These are phyloP conservation scores for Polypterus senegalus DNA, from an alignment of 2,113 vertebrate genomes.

Conservation along the genomic window DNA sequence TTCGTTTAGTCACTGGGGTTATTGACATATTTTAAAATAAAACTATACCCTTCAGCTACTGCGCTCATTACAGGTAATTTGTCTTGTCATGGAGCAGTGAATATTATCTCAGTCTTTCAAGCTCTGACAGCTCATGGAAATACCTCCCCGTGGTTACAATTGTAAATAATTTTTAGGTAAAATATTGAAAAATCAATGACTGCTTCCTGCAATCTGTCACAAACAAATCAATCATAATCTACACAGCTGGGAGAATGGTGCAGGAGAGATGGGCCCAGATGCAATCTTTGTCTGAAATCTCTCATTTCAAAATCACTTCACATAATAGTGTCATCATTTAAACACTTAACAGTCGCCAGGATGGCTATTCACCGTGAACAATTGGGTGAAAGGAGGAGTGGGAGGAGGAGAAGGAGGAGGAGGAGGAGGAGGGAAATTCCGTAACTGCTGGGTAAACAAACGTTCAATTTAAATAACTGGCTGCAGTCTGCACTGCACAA, in stretches of 20 bases:
- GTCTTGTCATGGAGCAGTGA: conserved; percentile 75
- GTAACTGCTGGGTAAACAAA: conserved; percentile 42
- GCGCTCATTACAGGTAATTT: conserved; percentile 88
- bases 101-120: conserved; percentile 77
- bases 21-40: conserved; percentile 97
- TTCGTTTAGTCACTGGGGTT: conserved; percentile 89
- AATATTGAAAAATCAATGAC: conserved; percentile 97
- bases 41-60: conserved; percentile 86
- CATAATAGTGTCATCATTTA: conserved; percentile 97
- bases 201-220: conserved; percentile 95
- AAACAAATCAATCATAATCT: conserved; percentile 95
- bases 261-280: conserved; percentile 57
- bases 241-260: conserved; percentile 59
- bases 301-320: conserved; percentile 85
- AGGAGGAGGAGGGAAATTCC: conserved; percentile 35
- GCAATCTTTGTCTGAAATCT: conserved; percentile 85
- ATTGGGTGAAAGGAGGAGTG: conserved; percentile 24
- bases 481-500: conserved; percentile 8
- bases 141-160: conserved; percentile 76
- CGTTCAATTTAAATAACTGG: conserved; percentile 35
- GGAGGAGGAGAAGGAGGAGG: conserved; percentile 48
- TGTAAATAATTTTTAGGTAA: conserved; percentile 97
- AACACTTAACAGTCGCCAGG: conserved; percentile 73
- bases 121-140: conserved; percentile 72
- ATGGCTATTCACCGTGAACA: conserved; percentile 48